Conservation (phyloP, 2,888 invertebrate species). For the Andrena flavipes region DNA sequence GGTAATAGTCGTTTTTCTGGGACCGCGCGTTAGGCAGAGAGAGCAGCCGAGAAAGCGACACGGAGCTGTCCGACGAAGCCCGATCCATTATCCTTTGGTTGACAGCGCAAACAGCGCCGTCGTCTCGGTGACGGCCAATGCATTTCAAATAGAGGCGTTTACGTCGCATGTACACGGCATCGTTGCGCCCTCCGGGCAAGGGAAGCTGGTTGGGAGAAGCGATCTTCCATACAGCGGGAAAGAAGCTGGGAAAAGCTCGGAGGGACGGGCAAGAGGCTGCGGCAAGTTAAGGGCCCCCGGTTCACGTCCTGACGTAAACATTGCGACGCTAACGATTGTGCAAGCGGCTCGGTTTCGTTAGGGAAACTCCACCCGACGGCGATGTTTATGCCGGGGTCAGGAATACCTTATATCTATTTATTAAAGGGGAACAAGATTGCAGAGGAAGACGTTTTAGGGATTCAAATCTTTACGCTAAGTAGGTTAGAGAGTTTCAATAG, state of each 20-base stretch:
- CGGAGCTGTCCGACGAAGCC: slow-evolving; percentile 67
- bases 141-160: slow-evolving; percentile 80
- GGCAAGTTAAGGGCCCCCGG: slow-evolving; percentile 8
- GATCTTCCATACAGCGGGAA: not conserved
- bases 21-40: slow-evolving; percentile 9
- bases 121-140: slow-evolving; percentile 79
- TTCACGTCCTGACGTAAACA: slow-evolving; percentile 60
- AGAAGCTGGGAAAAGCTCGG: not conserved
- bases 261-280: slow-evolving; percentile 16
- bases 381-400: not conserved
- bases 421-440: not conserved
- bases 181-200: not conserved
- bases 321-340: slow-evolving; percentile 25
- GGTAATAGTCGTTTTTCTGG: slow-evolving; percentile 71
- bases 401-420: not conserved
- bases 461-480: not conserved
- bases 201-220: not conserved
- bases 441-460: not conserved
- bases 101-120: slow-evolving; percentile 80
- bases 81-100: slow-evolving; percentile 81
- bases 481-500: too few relatives aligned
- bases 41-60: slow-evolving; percentile 19
- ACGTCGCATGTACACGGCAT: slow-evolving; percentile 43
- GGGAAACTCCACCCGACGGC: slow-evolving; percentile 42
- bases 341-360: slow-evolving; percentile 65